These are phyloP conservation scores for Nymphalis c-album DNA, from an alignment of 2,888 invertebrate genomes.

Conservation along the genomic window DNA sequence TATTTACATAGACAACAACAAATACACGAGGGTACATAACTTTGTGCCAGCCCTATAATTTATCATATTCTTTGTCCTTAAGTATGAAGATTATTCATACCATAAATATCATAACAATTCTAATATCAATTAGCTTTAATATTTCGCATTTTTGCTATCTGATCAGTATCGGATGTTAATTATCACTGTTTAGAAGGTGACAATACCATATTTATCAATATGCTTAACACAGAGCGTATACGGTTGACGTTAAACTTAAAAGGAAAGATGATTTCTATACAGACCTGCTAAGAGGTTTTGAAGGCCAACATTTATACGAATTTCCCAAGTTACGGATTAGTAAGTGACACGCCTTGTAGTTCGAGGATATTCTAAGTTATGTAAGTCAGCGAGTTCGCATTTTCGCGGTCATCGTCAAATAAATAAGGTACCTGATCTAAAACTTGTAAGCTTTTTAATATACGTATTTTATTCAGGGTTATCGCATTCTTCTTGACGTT, in stretches of 20 bases:
- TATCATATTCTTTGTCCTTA: constrained; percentile 1
- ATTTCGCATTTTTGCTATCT: not conserved
- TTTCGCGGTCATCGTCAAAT: not conserved
- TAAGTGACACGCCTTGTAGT: not conserved
- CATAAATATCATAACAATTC: not conserved
- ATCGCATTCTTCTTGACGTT: no score
- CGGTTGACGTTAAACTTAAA: not conserved
- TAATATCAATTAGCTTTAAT: not conserved
- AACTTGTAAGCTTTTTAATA: not conserved
- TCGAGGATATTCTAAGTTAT: not conserved
- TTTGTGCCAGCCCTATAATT: constrained; percentile 11
- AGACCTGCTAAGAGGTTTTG: not conserved
- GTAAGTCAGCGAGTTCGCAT: not conserved
- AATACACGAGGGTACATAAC: not conserved
- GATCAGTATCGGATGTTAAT: not conserved
- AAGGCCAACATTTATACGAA: not conserved
- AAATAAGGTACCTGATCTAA: not conserved
- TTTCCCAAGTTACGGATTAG: not conserved
- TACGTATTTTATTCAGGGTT: no score
- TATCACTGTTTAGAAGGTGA: not conserved
- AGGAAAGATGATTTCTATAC: not conserved
- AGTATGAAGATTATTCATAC: not conserved
- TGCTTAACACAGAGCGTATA: not conserved
- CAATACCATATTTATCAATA: not conserved
- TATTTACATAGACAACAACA: no score